Conservation (phyloP, 2,888 invertebrate species). For the Galerucella calmariensis region DNA sequence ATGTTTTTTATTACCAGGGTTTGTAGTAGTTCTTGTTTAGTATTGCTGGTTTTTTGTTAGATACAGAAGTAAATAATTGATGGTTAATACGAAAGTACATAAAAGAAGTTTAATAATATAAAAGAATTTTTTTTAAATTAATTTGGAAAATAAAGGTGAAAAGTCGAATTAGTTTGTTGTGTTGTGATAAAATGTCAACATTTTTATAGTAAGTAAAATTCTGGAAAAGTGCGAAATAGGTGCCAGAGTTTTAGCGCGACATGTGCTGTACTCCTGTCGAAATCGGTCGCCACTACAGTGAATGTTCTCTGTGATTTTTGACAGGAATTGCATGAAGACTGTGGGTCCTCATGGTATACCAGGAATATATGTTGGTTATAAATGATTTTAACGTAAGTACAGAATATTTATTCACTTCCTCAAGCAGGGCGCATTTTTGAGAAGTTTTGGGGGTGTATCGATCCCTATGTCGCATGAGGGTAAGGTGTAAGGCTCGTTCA, state of each 20-base stretch:
- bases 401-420: constrained; percentile 46
- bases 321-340: constrained; percentile 65
- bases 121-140: constrained; percentile 7
- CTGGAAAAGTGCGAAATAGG: constrained; percentile 27
- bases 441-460: constrained; percentile 62
- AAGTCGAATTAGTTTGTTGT: not conserved
- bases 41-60: constrained; percentile 11
- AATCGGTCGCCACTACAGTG: constrained; percentile 37
- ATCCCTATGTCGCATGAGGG: constrained; percentile 64
- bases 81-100: not conserved
- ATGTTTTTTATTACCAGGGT: constrained; percentile 17
- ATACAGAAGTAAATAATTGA: constrained; percentile 14
- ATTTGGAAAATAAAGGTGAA: constrained; percentile 8
- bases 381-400: constrained; percentile 65
- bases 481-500: constrained; percentile 60
- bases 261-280: constrained; percentile 54
- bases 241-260: constrained; percentile 53
- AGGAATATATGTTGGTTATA: constrained; percentile 63
- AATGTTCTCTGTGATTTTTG: constrained; percentile 46
- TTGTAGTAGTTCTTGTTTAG: constrained; percentile 17
- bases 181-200: constrained; percentile 16
- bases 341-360: constrained; percentile 63
- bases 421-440: constrained; percentile 57
- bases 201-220: constrained; percentile 10
- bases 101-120: not conserved